Conservation (phyloP, 2,888 invertebrate genomes). For the Sicus ferrugineus region DNA sequence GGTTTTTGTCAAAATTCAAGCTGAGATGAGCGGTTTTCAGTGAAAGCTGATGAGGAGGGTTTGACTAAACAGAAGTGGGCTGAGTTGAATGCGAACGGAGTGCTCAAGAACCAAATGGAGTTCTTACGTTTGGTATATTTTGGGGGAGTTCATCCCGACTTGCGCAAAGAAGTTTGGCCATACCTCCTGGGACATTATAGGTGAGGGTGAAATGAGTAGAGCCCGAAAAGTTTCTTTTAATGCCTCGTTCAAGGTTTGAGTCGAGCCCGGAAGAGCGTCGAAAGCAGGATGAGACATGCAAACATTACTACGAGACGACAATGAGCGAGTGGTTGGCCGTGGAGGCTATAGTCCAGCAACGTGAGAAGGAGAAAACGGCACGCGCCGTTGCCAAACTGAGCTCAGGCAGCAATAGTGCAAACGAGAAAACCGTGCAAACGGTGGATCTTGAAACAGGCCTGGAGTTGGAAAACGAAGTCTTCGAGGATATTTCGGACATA, state of each 20-base stretch:
- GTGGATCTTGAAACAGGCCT: conserved; percentile 65
- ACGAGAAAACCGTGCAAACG: conserved; percentile 66
- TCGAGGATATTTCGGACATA: conserved; percentile 68
- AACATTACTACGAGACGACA: conserved; percentile 83
- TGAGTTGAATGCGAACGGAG: conserved; percentile 72
- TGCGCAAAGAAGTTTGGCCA: conserved; percentile 85
- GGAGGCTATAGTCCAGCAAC: conserved; percentile 87
- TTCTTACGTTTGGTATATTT: conserved; percentile 86
- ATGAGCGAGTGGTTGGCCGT: conserved; percentile 97
- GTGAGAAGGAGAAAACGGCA: conserved; percentile 84
- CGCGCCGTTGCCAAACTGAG: conserved; percentile 86
- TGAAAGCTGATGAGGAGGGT: conserved; percentile 72
- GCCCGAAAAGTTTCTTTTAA: too few relatives aligned
- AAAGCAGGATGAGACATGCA: conserved; percentile 73
- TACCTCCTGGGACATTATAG: conserved; percentile 86
- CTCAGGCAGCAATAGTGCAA: conserved; percentile 73
- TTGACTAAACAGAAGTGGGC: conserved; percentile 82
- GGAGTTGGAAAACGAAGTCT: conserved; percentile 68
- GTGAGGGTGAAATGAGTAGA: conserved; percentile 55
- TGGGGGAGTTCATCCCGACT: conserved; percentile 83
- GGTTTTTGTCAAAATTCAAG: too few relatives aligned
- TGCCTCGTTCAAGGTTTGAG: conserved; percentile 69
- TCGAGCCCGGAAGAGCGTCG: conserved; percentile 73
- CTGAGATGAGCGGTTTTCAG: conserved; percentile 57
- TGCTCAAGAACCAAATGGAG: conserved; percentile 73